Conservation (phyloP, 2,888 invertebrate species). For the Eilema depressum region DNA sequence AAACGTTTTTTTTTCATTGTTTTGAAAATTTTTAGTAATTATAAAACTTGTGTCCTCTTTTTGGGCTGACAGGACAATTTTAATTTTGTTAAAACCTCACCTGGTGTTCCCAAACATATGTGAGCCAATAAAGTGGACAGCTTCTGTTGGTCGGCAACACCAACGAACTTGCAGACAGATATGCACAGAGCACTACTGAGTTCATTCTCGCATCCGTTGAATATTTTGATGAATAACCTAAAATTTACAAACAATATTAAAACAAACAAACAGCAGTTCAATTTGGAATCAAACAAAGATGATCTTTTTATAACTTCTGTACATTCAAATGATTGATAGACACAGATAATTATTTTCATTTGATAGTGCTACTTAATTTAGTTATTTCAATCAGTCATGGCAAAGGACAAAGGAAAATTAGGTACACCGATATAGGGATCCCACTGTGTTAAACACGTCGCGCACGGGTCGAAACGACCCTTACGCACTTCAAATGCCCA, state of each 20-base stretch:
- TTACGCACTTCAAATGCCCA: too few species aligned
- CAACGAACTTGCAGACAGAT: conserved; percentile 79
- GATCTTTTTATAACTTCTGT: background rate
- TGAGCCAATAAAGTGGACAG: conserved; percentile 70
- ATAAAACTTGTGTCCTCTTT: too few species aligned
- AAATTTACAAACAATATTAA: conserved; percentile 10
- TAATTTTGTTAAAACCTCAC: conserved; percentile 60
- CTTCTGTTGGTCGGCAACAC: conserved; percentile 77
- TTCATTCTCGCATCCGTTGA: conserved; percentile 77
- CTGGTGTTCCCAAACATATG: conserved; percentile 72
- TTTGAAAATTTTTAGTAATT: too few species aligned
- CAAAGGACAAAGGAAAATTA: too few species aligned
- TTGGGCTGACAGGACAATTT: too few species aligned
- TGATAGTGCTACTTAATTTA: too few species aligned
- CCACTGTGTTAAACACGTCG: too few species aligned
- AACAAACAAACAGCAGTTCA: background rate
- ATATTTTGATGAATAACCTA: conserved; percentile 82
- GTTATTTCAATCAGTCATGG: too few species aligned
- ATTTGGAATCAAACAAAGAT: background rate
- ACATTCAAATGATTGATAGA: background rate
- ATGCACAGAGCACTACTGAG: conserved; percentile 72
- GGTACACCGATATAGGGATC: too few species aligned
- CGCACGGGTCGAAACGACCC: too few species aligned
- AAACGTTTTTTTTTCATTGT: too few species aligned
- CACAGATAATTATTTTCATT: too few species aligned